Evolutionary conservation across 1,140 invertebrate genomes (phyloP), one percentile per base, ranked within the genome.

Genomic region (Apis cerana): DNA sequence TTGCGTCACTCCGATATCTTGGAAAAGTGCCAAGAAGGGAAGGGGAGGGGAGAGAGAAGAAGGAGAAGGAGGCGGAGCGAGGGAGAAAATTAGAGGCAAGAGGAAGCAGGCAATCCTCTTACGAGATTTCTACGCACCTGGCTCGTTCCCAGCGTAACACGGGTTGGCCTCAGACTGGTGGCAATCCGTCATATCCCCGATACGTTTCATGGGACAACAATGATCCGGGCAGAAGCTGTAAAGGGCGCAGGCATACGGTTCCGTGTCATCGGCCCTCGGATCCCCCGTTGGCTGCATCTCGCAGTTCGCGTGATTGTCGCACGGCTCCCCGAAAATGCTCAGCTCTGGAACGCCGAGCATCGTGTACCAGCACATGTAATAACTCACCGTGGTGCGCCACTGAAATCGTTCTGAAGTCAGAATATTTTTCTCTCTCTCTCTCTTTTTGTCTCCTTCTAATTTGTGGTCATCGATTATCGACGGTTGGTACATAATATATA

Each of bases 161-260:
- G 95, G 94, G 92, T 95, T 95, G 61, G 89, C 83, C 27, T 75
- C 58, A 58, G 89, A 88, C 61, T 94, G 88, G 72, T 90, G 91
- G 82, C 95, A 95, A 19, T 91, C 88, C 54, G 89, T 88, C 75
- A 89, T 86, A 27, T 91, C 82, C n/a, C 84, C 84, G 19, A 95
- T 87, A 78, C 95, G 93, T 85, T 94, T 95, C 80, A 94, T 85
- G 15, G 95, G 94, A 88, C 96, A 96, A 88, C 95, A 96, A 48
- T 94, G 94, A 92, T 96, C 96, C 10, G 96, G 96, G 92, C 96
- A 96, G 92, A 96, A 96, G 90, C 96, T 96, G 85, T 96, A 96
- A 54, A 92, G 82, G 11, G 96, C 95, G 88, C 96, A 96, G n/a
- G 91, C 91, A 89, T 95, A 96, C 10, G 95, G 94, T 71, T 90